These are phyloP conservation scores for Anabas testudineus DNA, from an alignment of 2,797 vertebrate species.

Conservation along the genomic window DNA sequence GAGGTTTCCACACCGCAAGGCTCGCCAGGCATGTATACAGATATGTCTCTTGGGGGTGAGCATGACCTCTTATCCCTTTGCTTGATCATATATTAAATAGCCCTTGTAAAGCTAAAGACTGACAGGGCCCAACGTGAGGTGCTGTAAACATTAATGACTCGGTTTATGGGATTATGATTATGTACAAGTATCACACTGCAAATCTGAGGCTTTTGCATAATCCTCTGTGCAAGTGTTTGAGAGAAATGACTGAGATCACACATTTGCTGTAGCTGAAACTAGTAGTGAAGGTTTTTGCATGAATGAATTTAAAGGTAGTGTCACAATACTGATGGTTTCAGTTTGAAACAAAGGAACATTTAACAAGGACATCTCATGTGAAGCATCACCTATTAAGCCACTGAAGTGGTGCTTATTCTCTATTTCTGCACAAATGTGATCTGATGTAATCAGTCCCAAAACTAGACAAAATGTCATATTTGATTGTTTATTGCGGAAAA, in stretches of 20 bases:
- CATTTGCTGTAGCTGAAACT: too few relatives aligned
- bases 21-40: conserved; percentile 55
- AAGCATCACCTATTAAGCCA: too few relatives aligned
- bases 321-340: too few relatives aligned
- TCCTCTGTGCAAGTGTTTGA: not conserved
- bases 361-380: too few relatives aligned
- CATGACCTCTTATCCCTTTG: conserved; percentile 56
- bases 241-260: not conserved
- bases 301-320: too few relatives aligned
- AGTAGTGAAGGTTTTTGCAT: too few relatives aligned
- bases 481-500: too few relatives aligned
- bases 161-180: conserved; percentile 45
- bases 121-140: conserved; percentile 9
- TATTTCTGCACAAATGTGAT: too few relatives aligned
- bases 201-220: conserved; percentile 6
- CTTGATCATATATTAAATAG: conserved; percentile 51
- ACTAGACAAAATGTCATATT: too few relatives aligned
- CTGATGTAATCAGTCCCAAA: too few relatives aligned
- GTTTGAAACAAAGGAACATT: too few relatives aligned
- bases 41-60: conserved; percentile 57
- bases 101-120: conserved; percentile 19
- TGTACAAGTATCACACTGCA: conserved; percentile 7
- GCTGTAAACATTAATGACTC: conserved; percentile 43
- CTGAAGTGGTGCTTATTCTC: too few relatives aligned
- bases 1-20: conserved; percentile 68